Conservation (phyloP, 2,797 vertebrate species). For the Sphenopsis melanotis region DNA sequence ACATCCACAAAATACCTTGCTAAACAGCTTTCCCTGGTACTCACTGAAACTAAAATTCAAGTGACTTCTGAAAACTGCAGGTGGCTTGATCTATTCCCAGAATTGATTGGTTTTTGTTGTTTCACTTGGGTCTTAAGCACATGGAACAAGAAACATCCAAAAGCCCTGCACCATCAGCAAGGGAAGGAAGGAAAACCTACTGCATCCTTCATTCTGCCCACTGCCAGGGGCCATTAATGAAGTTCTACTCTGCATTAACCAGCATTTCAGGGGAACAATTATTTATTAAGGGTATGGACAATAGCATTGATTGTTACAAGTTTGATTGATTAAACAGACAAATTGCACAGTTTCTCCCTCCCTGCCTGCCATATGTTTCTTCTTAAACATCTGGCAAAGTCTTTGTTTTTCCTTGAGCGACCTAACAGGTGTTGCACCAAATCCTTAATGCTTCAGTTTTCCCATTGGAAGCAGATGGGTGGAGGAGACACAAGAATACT, state of each 20-base stretch:
- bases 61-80: background rate
- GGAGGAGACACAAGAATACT: background rate
- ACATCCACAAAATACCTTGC: background rate
- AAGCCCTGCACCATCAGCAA: background rate
- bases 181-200: background rate
- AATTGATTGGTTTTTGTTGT: background rate
- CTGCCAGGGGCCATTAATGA: background rate
- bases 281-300: conserved; percentile 51
- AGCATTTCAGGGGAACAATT: background rate
- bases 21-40: background rate
- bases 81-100: background rate
- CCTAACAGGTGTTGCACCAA: conserved; percentile 65
- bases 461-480: conserved; percentile 53
- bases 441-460: conserved; percentile 55
- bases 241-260: background rate
- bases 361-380: conserved; percentile 68
- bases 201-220: background rate
- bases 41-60: background rate
- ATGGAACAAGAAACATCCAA: background rate
- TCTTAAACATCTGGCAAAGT: conserved; percentile 62
- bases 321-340: conserved; percentile 68
- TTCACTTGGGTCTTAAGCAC: background rate
- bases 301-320: conserved; percentile 57
- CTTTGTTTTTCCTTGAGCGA: conserved; percentile 56
- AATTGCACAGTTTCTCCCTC: conserved; percentile 54